Base-by-base conservation (phyloP, 2,888 invertebrate genomes). In the Agrypnus murinus region DNA sequence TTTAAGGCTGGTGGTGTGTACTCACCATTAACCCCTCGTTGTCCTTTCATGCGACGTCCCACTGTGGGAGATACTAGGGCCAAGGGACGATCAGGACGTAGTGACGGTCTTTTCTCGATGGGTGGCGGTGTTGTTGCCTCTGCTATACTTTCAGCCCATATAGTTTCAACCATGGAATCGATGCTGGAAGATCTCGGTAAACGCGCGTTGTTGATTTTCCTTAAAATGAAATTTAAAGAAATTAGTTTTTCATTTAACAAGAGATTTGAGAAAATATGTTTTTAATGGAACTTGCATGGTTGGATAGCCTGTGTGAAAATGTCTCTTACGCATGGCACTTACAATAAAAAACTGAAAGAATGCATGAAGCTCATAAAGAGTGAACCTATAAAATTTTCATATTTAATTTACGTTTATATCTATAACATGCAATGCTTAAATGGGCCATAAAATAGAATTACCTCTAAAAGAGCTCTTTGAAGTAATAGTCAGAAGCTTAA, bases 181-280 rank as follows among this genome's bases (percentile, higher is more conserved):
- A 94, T 94, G 85, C 93, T 94, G 74, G 93, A 91, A 69, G 94
- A 94, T 2, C 94, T 90, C 4, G 93, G 92, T 9, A 93, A 82
- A 69, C 89, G 87, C 9, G 31, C 34, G 40, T 38, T 63, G 45
- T 32, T 67, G 8, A 71, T 14, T 48, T 65, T 71, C 31, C 71
- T 71, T 43, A 36, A 55, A 55, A 5, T 15, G 1, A 34, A 40
- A 3, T 40, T 25, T 25, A n/a, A n/a, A n/a, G n/a, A n/a, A n/a
- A n/a, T n/a, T n/a, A n/a, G n/a, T n/a, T n/a, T n/a, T n/a, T n/a
- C n/a, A n/a, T n/a, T n/a, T n/a, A n/a, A n/a, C n/a, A n/a, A n/a
- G n/a, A n/a, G n/a, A n/a, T n/a, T n/a, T n/a, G n/a, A n/a, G n/a
- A n/a, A n/a, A n/a, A n/a, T n/a, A n/a, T n/a, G n/a, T n/a, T n/a